phyloP scores from a whole-genome alignment of 2,888 invertebrate species.

The Leptopilina myrica region DNA sequence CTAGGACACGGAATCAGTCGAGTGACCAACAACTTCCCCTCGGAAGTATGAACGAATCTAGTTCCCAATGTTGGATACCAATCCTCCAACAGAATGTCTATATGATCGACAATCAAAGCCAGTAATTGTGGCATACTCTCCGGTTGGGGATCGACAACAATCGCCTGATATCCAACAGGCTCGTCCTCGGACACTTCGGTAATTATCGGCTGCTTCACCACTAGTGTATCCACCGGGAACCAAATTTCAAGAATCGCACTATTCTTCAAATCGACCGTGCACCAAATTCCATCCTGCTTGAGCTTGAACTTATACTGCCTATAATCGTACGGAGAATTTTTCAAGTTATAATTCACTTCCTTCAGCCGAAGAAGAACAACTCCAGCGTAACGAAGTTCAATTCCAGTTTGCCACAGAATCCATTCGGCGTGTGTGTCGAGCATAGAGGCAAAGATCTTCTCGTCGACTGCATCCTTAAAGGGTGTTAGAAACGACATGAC shows the following conservation, averaged over 20 bases:
- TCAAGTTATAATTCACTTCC: slow-evolving; percentile 83
- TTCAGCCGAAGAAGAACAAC: slow-evolving; percentile 88
- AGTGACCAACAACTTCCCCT: slow-evolving; percentile 95
- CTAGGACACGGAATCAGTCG: slow-evolving; percentile 94
- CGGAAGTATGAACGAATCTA: slow-evolving; percentile 97
- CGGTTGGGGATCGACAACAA: slow-evolving; percentile 87
- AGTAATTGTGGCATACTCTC: slow-evolving; percentile 89
- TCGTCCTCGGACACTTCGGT: slow-evolving; percentile 77
- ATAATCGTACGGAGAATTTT: slow-evolving; percentile 79
- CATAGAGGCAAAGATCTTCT: slow-evolving; percentile 80
- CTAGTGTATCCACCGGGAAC: slow-evolving; percentile 85
- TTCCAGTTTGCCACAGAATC: slow-evolving; percentile 95
- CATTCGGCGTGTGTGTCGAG: slow-evolving; percentile 89
- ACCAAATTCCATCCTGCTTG: slow-evolving; percentile 92
- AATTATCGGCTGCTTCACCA: slow-evolving; percentile 78
- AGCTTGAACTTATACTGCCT: slow-evolving; percentile 82
- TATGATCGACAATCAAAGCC: slow-evolving; percentile 94
- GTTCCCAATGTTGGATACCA: slow-evolving; percentile 99
- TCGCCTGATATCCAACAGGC: slow-evolving; percentile 81
- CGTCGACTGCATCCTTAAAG: slow-evolving; percentile 84
- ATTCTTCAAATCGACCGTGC: slow-evolving; percentile 86
- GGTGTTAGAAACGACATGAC: slow-evolving; percentile 85
- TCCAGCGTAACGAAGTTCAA: slow-evolving; percentile 91
- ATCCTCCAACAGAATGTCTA: slow-evolving; percentile 96
- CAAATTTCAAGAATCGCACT: slow-evolving; percentile 92